Conservation (phyloP, 2,113 vertebrate species). For the Gobius niger region DNA sequence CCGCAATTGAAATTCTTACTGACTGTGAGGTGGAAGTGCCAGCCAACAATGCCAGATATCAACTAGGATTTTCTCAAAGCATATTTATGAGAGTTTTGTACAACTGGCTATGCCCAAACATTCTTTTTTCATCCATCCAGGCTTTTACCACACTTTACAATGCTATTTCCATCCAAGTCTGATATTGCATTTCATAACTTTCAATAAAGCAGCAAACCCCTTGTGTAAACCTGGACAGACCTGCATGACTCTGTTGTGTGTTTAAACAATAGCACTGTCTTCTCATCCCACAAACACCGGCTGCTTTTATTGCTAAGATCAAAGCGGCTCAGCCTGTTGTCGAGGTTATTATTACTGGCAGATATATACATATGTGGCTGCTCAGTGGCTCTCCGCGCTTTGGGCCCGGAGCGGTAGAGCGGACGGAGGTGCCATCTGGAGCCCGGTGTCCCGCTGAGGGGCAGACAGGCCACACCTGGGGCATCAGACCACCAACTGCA, state of each 20-base stretch:
- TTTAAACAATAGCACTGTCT: background rate
- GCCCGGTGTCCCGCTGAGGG: constrained; percentile 58
- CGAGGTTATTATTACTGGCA: constrained; percentile 14
- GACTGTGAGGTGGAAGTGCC: no score
- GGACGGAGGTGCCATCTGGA: constrained; percentile 60
- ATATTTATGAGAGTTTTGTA: background rate
- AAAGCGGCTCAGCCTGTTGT: constrained; percentile 33
- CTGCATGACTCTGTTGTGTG: constrained; percentile 7
- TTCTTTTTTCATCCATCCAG: background rate
- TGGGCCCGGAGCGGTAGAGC: constrained; percentile 43
- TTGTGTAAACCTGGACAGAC: constrained; percentile 6
- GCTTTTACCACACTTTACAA: background rate
- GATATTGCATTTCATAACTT: constrained; percentile 3
- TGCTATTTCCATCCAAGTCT: background rate
- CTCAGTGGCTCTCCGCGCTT: constrained; percentile 27
- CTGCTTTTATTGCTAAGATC: constrained; percentile 25
- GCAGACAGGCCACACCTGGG: constrained; percentile 65
- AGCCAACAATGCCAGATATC: no score
- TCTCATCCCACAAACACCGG: constrained; percentile 18
- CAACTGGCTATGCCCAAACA: background rate
- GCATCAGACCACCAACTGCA: constrained; percentile 60
- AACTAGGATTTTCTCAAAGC: background rate
- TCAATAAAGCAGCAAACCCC: background rate
- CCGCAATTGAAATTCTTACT: no score
- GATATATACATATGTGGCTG: constrained; percentile 28